Evolutionary conservation across 2,113 vertebrate genomes (phyloP).

Genomic region (Ceuthmochares aereus): DNA sequence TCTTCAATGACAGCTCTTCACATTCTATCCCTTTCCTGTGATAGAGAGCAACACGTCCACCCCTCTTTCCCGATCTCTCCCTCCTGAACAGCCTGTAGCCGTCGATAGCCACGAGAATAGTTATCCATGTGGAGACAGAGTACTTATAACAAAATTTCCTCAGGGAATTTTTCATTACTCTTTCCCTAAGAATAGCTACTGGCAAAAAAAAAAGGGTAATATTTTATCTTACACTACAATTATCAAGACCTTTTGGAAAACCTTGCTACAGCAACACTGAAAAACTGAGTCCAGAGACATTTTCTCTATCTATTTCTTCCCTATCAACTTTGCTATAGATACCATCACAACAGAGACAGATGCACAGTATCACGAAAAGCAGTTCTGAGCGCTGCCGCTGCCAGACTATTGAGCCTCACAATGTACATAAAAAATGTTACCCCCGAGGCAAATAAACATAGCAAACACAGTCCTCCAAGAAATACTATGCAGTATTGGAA

Average conservation of each 20-base stretch:
- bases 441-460: slow-evolving; percentile 69
- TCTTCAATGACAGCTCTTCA: too few species aligned
- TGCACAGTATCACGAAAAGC: slow-evolving; percentile 69
- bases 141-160: not conserved
- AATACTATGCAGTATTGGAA: slow-evolving; percentile 36
- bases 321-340: slow-evolving; percentile 56
- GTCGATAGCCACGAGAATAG: too few species aligned
- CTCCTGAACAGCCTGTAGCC: too few species aligned
- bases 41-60: too few species aligned
- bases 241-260: not conserved
- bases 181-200: not conserved
- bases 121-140: not conserved
- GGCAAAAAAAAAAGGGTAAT: not conserved
- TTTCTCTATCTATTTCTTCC: slow-evolving; percentile 38
- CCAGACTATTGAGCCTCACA: slow-evolving; percentile 71
- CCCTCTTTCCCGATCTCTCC: too few species aligned
- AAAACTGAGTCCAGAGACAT: slow-evolving; percentile 33
- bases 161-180: not conserved
- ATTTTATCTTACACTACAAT: not conserved
- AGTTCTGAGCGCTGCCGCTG: slow-evolving; percentile 43
- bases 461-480: slow-evolving; percentile 63
- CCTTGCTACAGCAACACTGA: not conserved
- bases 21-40: too few species aligned
- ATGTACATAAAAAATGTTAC: slow-evolving; percentile 69
- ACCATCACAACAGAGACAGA: slow-evolving; percentile 68